Conservation (phyloP, 2,113 vertebrate genomes). For the Rallus limicola region DNA sequence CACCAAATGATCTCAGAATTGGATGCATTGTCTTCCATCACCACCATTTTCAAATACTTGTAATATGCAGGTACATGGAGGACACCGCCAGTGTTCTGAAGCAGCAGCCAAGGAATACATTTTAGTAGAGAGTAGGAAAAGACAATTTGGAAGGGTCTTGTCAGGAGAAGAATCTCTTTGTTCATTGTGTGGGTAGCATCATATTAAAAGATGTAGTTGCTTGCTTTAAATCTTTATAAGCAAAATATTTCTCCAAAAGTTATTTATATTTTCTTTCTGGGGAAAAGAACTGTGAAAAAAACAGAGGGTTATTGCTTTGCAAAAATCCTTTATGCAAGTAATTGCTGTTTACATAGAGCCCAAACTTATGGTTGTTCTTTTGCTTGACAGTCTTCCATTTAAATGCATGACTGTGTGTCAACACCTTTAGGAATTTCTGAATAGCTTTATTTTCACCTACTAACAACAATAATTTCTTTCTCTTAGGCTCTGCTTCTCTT, state of each 20-base stretch:
- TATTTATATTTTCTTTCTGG: neutral
- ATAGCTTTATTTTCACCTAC: neutral
- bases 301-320: neutral
- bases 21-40: neutral
- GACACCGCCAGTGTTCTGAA: neutral
- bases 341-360: neutral
- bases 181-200: neutral
- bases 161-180: neutral
- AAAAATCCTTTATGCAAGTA: neutral
- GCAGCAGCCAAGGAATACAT: neutral
- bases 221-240: constrained; percentile 13
- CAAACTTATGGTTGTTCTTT: neutral
- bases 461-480: neutral
- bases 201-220: neutral
- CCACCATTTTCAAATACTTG: neutral
- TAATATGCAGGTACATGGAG: neutral
- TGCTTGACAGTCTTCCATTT: neutral
- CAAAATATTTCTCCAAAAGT: constrained; percentile 26
- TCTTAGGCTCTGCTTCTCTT: neutral
- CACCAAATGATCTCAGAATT: neutral
- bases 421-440: neutral
- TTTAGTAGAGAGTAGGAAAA: neutral
- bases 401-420: neutral
- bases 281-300: neutral
- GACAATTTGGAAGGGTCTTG: neutral